Percentiles rank a stretch among this genome's conserved stretches.
phyloP scores from a whole-genome alignment of 2,113 vertebrate genomes.

The Forbesichthys papilliferus region DNA sequence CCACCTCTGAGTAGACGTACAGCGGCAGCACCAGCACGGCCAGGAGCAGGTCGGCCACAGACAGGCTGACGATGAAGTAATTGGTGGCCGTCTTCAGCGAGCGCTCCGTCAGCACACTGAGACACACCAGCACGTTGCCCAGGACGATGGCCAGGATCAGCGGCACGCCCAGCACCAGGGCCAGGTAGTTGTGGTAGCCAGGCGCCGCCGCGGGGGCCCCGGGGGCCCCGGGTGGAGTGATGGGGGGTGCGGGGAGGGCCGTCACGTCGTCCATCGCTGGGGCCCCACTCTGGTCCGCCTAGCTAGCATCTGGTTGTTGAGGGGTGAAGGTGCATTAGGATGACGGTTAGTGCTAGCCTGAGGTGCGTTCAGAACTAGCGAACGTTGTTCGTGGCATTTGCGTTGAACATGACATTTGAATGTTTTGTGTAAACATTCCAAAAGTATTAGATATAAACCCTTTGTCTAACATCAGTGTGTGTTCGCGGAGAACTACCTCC shows the following conservation, averaged over 20 bases:
- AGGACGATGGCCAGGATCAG: conserved; percentile 75
- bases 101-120: conserved; percentile 76
- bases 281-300: conserved; percentile 31
- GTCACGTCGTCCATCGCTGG: conserved; percentile 71
- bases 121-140: conserved; percentile 77
- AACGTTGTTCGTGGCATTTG: background rate
- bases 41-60: conserved; percentile 75
- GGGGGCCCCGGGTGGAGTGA: conserved; percentile 19
- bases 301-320: conserved; percentile 52
- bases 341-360: background rate
- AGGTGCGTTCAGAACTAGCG: background rate
- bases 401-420: too few species aligned
- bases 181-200: conserved; percentile 66
- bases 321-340: background rate
- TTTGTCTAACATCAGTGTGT: too few species aligned
- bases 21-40: conserved; percentile 69
- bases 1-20: conserved; percentile 77
- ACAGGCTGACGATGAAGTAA: conserved; percentile 80
- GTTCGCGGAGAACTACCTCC: too few species aligned
- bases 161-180: conserved; percentile 67
- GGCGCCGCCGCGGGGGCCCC: conserved; percentile 10
- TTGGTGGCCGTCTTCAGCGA: conserved; percentile 79
- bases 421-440: too few species aligned
- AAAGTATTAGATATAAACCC: too few species aligned
- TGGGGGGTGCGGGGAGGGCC: too few species aligned